Conservation (phyloP, 1,140 invertebrate species). For the Idris sp. region DNA sequence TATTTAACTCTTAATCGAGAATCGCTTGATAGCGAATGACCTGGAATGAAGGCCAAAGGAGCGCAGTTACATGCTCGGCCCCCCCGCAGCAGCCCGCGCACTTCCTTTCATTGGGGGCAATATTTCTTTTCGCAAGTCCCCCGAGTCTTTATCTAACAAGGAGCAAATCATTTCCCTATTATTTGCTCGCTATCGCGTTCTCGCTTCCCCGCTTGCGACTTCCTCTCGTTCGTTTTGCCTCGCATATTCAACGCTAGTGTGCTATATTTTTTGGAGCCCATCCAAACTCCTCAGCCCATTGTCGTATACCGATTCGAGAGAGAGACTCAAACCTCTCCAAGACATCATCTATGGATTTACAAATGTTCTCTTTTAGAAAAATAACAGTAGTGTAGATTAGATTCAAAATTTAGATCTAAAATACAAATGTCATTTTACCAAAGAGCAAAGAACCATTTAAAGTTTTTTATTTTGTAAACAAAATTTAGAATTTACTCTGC, state of each 20-base stretch:
- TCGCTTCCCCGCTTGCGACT: constrained; percentile 66
- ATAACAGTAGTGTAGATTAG: constrained; percentile 55
- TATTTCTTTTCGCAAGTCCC: constrained; percentile 77
- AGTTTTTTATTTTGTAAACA: too few relatives aligned
- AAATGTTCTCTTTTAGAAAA: constrained; percentile 65
- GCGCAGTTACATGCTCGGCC: constrained; percentile 71
- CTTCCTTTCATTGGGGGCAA: constrained; percentile 75
- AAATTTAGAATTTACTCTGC: too few relatives aligned
- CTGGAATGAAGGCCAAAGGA: constrained; percentile 70
- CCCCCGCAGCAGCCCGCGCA: too few relatives aligned
- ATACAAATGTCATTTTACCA: too few relatives aligned
- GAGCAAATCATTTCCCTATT: constrained; percentile 80
- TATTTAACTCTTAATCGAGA: constrained; percentile 76
- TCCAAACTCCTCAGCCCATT: constrained; percentile 76
- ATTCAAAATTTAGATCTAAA: too few relatives aligned
- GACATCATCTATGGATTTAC: constrained; percentile 66
- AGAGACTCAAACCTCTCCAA: too few relatives aligned
- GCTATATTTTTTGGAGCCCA: constrained; percentile 76
- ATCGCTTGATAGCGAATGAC: constrained; percentile 72
- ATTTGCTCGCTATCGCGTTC: constrained; percentile 77
- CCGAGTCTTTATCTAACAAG: constrained; percentile 79
- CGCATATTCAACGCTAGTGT: constrained; percentile 61
- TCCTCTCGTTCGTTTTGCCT: constrained; percentile 63
- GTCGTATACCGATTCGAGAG: constrained; percentile 68
- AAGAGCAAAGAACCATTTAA: too few relatives aligned